Evolutionary conservation across 2,888 invertebrate genomes (phyloP).

Genomic region (Monochamus alternatus): DNA sequence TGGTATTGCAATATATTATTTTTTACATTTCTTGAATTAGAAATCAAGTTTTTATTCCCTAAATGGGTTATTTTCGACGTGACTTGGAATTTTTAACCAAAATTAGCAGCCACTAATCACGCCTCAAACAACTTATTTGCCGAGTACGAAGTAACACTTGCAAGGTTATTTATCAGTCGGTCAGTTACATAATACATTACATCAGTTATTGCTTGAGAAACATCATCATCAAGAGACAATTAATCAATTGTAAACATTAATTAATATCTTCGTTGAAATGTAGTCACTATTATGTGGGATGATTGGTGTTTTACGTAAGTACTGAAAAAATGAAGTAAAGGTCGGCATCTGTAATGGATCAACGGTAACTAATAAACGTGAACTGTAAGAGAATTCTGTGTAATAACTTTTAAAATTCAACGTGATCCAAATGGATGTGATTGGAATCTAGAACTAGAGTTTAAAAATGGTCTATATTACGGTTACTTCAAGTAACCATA

Average conservation of each 20-base stretch:
- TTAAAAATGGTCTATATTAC: too few relatives aligned
- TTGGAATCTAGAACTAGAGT: too few relatives aligned
- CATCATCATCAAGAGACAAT: neutral
- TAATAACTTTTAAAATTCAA: too few relatives aligned
- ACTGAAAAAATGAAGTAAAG: neutral
- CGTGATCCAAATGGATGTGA: too few relatives aligned
- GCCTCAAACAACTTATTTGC: neutral
- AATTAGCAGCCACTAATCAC: neutral
- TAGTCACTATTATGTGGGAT: neutral
- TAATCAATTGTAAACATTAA: constrained; percentile 4
- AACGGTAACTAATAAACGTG: neutral
- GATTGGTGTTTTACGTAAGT: neutral
- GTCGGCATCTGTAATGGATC: neutral
- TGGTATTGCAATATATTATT: too few relatives aligned
- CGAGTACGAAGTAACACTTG: neutral
- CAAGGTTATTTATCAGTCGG: constrained; percentile 1
- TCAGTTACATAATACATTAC: neutral
- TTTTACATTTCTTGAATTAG: too few relatives aligned
- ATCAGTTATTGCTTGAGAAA: neutral
- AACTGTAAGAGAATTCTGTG: too few relatives aligned
- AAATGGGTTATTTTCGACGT: neutral
- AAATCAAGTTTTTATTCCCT: too few relatives aligned
- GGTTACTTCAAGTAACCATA: too few relatives aligned
- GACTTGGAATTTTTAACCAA: neutral
- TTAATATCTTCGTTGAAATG: neutral